These are phyloP conservation scores for Nudaria mundana DNA, from an alignment of 2,888 invertebrate genomes.

Conservation along the genomic window DNA sequence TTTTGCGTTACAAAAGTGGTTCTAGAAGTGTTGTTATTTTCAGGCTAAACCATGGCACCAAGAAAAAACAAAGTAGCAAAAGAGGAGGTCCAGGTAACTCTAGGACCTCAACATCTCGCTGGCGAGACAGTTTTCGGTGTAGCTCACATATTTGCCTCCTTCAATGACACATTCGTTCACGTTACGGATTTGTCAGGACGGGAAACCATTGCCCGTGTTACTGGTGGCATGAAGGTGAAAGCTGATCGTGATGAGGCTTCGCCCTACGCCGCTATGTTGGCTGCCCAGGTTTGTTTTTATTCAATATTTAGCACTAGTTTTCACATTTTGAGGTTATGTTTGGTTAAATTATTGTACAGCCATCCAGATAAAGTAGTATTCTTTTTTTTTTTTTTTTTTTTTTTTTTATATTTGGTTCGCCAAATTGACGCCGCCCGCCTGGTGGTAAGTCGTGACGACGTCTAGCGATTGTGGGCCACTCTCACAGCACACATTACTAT, in stretches of 20 bases:
- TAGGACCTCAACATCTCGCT: slow-evolving; percentile 97
- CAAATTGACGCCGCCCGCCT: too few species aligned
- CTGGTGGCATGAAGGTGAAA: slow-evolving; percentile 99
- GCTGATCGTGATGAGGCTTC: slow-evolving; percentile 99
- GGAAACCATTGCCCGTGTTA: slow-evolving; percentile 96
- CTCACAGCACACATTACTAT: too few species aligned
- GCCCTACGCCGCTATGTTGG: slow-evolving; percentile 99
- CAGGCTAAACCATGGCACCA: slow-evolving; percentile 91
- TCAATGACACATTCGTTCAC: slow-evolving; percentile 99
- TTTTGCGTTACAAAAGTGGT: slow-evolving; percentile 67
- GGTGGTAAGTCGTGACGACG: too few species aligned
- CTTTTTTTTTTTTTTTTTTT: slow-evolving; percentile 9
- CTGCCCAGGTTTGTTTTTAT: slow-evolving; percentile 90
- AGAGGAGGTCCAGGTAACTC: slow-evolving; percentile 97
- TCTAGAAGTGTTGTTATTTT: slow-evolving; percentile 66
- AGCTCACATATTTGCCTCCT: slow-evolving; percentile 99
- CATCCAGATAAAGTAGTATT: too few species aligned
- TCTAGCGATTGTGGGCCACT: too few species aligned
- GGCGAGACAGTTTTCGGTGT: slow-evolving; percentile 99
- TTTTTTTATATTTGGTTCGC: too few species aligned
- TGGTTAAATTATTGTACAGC: too few species aligned
- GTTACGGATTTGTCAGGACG: slow-evolving; percentile 99
- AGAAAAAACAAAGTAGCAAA: slow-evolving; percentile 98
- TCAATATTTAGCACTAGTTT: not conserved
- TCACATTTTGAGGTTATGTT: slow-evolving; percentile 47